These are phyloP conservation scores for Chaenodraco wilsoni DNA, from an alignment of 2,797 vertebrate species.

Conservation along the genomic window DNA sequence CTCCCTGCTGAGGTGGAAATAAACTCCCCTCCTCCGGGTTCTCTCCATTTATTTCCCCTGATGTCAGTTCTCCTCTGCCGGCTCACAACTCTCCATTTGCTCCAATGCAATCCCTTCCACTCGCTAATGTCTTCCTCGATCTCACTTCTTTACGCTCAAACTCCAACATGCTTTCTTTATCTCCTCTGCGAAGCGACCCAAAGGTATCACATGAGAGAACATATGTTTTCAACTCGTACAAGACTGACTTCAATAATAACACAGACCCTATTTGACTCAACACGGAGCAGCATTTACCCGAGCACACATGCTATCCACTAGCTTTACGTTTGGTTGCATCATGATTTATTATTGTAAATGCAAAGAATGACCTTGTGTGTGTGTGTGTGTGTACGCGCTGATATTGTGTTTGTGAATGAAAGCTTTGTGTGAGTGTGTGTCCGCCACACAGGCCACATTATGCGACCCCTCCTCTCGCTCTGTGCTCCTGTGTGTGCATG, in stretches of 20 bases:
- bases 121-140: neutral
- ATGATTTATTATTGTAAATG: conserved; percentile 11
- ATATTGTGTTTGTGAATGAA: conserved; percentile 30
- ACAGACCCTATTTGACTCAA: neutral
- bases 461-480: conserved; percentile 13
- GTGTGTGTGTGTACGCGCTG: neutral
- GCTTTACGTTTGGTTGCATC: neutral
- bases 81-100: neutral
- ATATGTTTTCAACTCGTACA: neutral
- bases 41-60: neutral
- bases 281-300: neutral
- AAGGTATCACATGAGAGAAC: neutral
- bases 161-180: neutral
- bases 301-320: neutral
- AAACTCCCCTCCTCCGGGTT: neutral
- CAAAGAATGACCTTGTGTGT: conserved; percentile 18
- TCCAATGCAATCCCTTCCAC: neutral
- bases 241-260: neutral
- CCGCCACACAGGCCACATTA: conserved; percentile 28
- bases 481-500: conserved; percentile 6
- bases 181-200: neutral
- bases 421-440: conserved; percentile 30
- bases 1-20: conserved; percentile 25
- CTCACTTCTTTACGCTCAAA: neutral
- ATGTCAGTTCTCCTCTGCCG: neutral